phyloP scores from a whole-genome alignment of 2,797 vertebrate genomes.

The Rhinophrynus dorsalis region DNA sequence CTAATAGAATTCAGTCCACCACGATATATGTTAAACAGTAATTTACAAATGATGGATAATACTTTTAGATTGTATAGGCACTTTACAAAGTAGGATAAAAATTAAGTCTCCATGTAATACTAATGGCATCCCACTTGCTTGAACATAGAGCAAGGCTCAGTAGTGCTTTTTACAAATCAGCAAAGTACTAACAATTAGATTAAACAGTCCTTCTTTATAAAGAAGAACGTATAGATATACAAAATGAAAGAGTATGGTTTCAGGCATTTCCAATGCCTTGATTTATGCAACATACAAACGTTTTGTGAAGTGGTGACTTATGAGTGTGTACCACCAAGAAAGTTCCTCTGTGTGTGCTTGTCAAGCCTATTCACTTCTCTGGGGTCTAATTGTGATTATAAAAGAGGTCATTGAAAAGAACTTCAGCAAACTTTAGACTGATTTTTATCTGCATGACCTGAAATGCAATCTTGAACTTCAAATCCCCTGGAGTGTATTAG shows the following conservation, averaged over 20 bases:
- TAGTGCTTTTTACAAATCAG: neutral
- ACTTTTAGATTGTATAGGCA: too few species aligned
- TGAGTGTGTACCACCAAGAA: constrained; percentile 39
- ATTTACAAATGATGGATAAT: too few species aligned
- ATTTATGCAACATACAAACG: constrained; percentile 46
- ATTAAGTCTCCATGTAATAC: too few species aligned
- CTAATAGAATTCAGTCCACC: too few species aligned
- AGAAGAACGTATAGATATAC: constrained; percentile 12
- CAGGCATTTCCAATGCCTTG: constrained; percentile 16
- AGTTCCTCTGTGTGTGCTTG: constrained; percentile 42
- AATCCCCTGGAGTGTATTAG: constrained; percentile 44
- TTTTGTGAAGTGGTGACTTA: constrained; percentile 36
- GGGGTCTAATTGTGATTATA: constrained; percentile 46
- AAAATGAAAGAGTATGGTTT: constrained; percentile 10
- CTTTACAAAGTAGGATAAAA: too few species aligned
- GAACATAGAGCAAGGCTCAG: neutral
- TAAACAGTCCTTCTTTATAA: neutral
- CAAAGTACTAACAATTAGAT: neutral
- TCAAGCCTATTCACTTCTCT: constrained; percentile 45
- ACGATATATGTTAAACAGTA: too few species aligned
- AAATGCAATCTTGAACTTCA: constrained; percentile 49
- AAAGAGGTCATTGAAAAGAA: constrained; percentile 46
- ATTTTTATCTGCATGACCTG: constrained; percentile 50
- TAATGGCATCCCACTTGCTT: too few species aligned
- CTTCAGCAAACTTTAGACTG: constrained; percentile 47